Evolutionary conservation across 2,888 invertebrate species (phyloP).

Genomic region (Barypeithes pellucidus): DNA sequence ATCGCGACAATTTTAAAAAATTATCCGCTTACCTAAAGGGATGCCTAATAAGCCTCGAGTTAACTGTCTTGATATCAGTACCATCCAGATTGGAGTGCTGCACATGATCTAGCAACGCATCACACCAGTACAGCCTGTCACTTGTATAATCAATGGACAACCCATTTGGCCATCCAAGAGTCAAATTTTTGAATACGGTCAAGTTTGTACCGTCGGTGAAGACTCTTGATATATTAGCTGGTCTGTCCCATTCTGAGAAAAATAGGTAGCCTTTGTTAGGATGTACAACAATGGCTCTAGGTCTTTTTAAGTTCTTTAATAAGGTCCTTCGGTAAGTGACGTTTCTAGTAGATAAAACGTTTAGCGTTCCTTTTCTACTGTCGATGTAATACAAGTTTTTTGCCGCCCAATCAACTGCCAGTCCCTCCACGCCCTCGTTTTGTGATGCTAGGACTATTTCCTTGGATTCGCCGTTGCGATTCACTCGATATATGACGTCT

Average conservation of each 20-base stretch:
- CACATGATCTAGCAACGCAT: slow-evolving; percentile 95
- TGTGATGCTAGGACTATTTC: slow-evolving; percentile 96
- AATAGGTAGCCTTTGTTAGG: slow-evolving; percentile 95
- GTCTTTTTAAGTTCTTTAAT: slow-evolving; percentile 90
- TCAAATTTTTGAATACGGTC: slow-evolving; percentile 90
- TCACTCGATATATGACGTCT: slow-evolving; percentile 92
- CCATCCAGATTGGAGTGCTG: slow-evolving; percentile 95
- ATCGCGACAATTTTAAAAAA: background rate
- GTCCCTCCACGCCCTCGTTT: slow-evolving; percentile 96
- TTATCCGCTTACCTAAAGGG: slow-evolving; percentile 75
- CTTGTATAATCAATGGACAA: slow-evolving; percentile 92
- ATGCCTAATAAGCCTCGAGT: slow-evolving; percentile 88
- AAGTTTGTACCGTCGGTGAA: slow-evolving; percentile 91
- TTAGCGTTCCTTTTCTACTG: slow-evolving; percentile 93
- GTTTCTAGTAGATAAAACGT: slow-evolving; percentile 91
- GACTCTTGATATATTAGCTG: slow-evolving; percentile 96
- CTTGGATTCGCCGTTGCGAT: slow-evolving; percentile 84
- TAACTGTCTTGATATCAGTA: slow-evolving; percentile 90
- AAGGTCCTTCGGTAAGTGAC: slow-evolving; percentile 88
- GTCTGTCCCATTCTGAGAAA: slow-evolving; percentile 97
- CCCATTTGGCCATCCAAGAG: slow-evolving; percentile 98
- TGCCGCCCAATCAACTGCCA: slow-evolving; percentile 96
- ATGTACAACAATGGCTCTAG: slow-evolving; percentile 96
- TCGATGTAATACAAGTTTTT: slow-evolving; percentile 97
- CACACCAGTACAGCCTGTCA: slow-evolving; percentile 97